A percentile compares a stretch with the other conserved stretches of the same genome.
Evolutionary conservation across 64 coral and sea anemone genomes (phyloP).

Genomic region (Orbicella faveolata): DNA sequence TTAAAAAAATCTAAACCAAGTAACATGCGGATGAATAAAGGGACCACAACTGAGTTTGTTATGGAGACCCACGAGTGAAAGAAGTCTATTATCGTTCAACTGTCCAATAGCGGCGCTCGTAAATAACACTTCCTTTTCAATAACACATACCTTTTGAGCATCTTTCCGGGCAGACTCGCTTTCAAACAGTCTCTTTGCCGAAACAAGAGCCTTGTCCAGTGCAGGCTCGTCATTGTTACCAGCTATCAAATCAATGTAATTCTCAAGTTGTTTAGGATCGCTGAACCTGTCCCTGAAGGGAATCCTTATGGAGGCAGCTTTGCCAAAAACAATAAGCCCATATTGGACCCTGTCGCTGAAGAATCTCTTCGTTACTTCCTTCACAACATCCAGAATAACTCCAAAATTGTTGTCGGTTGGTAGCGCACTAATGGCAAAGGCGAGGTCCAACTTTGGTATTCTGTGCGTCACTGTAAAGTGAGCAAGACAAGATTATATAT

Average conservation of each 20-base stretch:
- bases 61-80: too few species aligned
- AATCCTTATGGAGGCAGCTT: constrained; percentile 49
- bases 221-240: constrained; percentile 38
- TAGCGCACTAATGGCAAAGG: constrained; percentile 65
- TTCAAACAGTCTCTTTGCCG: constrained; percentile 65
- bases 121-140: background rate
- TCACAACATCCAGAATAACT: constrained; percentile 73
- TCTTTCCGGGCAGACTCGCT: constrained; percentile 60
- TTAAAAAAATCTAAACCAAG: too few species aligned
- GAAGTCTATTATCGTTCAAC: too few species aligned
- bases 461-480: constrained; percentile 52
- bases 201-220: constrained; percentile 50
- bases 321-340: constrained; percentile 82
- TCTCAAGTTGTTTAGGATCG: constrained; percentile 39
- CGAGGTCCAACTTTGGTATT: constrained; percentile 66
- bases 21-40: too few species aligned
- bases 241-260: constrained; percentile 30
- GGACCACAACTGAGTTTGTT: too few species aligned
- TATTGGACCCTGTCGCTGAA: constrained; percentile 60
- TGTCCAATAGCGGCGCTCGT: too few species aligned
- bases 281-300: constrained; percentile 34
- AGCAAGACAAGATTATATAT: background rate
- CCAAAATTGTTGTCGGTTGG: constrained; percentile 57
- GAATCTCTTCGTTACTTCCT: constrained; percentile 59
- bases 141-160: constrained; percentile 64